Percentiles rank a stretch among this genome's conserved stretches.
Conservation (phyloP, 2,888 invertebrate species). For the Lycaena phlaeas region DNA sequence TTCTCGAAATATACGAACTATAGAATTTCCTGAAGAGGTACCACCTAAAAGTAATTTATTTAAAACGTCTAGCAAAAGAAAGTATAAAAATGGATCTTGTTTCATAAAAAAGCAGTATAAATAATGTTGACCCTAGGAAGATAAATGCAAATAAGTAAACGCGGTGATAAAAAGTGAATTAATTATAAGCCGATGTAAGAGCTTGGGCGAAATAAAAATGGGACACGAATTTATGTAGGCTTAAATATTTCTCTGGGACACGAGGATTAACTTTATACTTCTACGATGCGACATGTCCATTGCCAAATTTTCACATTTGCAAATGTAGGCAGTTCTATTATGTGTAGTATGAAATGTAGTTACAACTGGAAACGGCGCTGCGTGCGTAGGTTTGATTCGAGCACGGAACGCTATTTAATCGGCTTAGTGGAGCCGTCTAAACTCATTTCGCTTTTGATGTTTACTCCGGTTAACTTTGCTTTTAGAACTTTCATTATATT, state of each 20-base stretch:
- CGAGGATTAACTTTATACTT: not conserved
- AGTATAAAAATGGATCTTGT: too few relatives aligned
- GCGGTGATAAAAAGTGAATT: not conserved
- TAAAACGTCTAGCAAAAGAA: too few relatives aligned
- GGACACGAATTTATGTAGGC: not conserved
- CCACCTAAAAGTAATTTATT: too few relatives aligned
- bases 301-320: not conserved
- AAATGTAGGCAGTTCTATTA: not conserved
- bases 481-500: not conserved
- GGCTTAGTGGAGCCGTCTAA: slow-evolving; percentile 6
- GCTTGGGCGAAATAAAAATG: not conserved
- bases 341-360: not conserved
- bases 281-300: not conserved
- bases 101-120: too few relatives aligned
- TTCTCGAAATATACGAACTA: too few relatives aligned
- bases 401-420: slow-evolving; percentile 1
- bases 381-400: not conserved
- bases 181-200: not conserved
- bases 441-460: slow-evolving; percentile 8
- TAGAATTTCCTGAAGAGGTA: too few relatives aligned
- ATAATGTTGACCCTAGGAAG: too few relatives aligned
- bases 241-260: too few relatives aligned
- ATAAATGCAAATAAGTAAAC: too few relatives aligned
- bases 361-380: not conserved
- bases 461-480: not conserved